Evolutionary conservation across 2,113 vertebrate genomes (phyloP), one percentile per base, ranked within the genome.

Genomic region (Promerops cafer): DNA sequence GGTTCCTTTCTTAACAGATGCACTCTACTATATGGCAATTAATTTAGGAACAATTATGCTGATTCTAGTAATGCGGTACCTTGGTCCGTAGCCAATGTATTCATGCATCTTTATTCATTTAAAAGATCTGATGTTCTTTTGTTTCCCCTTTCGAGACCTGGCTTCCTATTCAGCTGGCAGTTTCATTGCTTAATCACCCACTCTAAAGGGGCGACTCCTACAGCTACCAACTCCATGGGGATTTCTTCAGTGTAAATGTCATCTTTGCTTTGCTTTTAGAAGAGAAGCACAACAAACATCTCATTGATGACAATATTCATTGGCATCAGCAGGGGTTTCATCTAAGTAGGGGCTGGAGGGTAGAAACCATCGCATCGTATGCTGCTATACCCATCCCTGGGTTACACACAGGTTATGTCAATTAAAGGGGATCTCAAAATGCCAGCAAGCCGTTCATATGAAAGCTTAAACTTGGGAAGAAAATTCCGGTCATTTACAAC

Each of bases 71-170:
- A 92, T 77, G n/a, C 35, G 44, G 17, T 74, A 56, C 30, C 72
- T 77, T 94, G 91, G 87, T 95, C 72, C 37, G 3, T 23, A 85
- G 91, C 94, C 91, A 96, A 94, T 13, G n/a, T 45, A 94, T 89
- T 94, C 50, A 87, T 95, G 96, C 94, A 94, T 96, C 91, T 95
- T 96, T 91, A 93, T 94, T 91, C 77, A 92, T 87, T 92, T 91
- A 89, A 85, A 87, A 93, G 88, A 95, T 94, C 63, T 93, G 59
- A 94, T 80, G 72, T 94, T 95, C 92, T 87, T 89, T 87, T 93
- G 77, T 94, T 91, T 94, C 87, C 45, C 54, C 81, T 96, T 95
- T 89, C 1, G 27, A 94, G 77, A 91, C 83, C 56, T 92, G 37
- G 59, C 76, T 96, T 90, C 57, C 79, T 65, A 89, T 86, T 94